These are phyloP conservation scores for Eriosoma lanigerum DNA, from an alignment of 1,140 invertebrate species.

Conservation along the genomic window DNA sequence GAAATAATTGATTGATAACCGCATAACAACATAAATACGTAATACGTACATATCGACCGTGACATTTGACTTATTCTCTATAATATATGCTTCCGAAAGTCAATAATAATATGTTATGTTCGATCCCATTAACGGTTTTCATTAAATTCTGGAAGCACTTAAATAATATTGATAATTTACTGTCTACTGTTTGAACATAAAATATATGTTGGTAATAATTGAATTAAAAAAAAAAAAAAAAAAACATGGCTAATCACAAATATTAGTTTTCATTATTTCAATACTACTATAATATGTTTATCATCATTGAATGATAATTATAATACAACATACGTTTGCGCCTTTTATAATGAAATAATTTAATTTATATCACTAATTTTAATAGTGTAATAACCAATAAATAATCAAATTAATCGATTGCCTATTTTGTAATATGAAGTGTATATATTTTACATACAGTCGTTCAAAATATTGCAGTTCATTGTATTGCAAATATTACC, in stretches of 20 bases:
- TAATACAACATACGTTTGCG: no score
- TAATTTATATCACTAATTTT: no score
- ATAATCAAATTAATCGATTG: background rate
- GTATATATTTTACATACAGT: no score
- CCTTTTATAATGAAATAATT: no score
- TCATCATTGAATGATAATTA: no score
- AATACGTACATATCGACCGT: background rate
- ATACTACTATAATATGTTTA: no score
- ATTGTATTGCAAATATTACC: no score
- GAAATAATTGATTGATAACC: conserved; percentile 13
- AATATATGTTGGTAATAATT: background rate
- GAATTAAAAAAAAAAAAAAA: background rate
- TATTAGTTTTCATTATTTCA: background rate
- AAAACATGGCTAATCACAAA: background rate
- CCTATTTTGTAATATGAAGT: no score
- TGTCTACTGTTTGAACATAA: background rate
- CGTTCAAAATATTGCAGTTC: no score
- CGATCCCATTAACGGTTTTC: background rate
- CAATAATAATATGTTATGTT: background rate
- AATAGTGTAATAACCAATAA: no score
- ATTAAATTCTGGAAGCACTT: background rate
- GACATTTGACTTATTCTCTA: conserved; percentile 6
- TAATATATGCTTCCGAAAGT: background rate
- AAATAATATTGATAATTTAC: background rate
- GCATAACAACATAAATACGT: background rate